Base-by-base conservation (phyloP, 2,888 invertebrate genomes). In the Hetaerina titia region DNA sequence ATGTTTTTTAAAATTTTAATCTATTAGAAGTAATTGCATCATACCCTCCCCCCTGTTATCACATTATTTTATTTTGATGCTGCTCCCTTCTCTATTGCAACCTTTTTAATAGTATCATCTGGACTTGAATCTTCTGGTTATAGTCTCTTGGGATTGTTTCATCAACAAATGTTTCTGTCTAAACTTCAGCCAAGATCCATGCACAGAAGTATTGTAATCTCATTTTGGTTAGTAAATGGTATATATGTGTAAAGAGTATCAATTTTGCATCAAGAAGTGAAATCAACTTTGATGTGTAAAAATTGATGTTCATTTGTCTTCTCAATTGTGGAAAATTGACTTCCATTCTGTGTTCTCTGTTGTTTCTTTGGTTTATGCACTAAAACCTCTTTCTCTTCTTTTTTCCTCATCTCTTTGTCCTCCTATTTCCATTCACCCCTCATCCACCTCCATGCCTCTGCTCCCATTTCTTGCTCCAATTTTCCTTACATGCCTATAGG, bases 401-500 rank as follows among this genome's bases (percentile, higher is more conserved):
- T 92, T 45, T 64, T 60, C 92, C 92, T 90, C 25, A 64, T 63
- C 64, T 90, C 64, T 96, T 96, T 96, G 25, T 90, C 64, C 64
- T 45, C 69, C 56, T 31, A 45, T 69, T 74, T 64, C 69, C 69
- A 45, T 69, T 92, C 45, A 56, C 19, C 56, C 69, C 56, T 56
- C 17, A 22, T 45, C 69, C 92, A n/a, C 56, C 92, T 56, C 69
- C 56, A 56, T 81, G 17, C 81, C 57, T 89, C 60, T 92, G 58
- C 63, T 92, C 45, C 89, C 89, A 96, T 96, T 96, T 96, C 96
- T 96, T 96, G 96, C 96, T 96, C 96, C 96, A 96, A 96, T 96
- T 96, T 96, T 96, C 96, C 96, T 96, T 95, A 96, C 96, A 96
- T 95, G 96, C 95, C 95, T 95, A 96, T 96, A 97, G 97, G 97